These are phyloP conservation scores for Drosophila asahinai DNA, from an alignment of 1,140 invertebrate species.

Conservation along the genomic window DNA sequence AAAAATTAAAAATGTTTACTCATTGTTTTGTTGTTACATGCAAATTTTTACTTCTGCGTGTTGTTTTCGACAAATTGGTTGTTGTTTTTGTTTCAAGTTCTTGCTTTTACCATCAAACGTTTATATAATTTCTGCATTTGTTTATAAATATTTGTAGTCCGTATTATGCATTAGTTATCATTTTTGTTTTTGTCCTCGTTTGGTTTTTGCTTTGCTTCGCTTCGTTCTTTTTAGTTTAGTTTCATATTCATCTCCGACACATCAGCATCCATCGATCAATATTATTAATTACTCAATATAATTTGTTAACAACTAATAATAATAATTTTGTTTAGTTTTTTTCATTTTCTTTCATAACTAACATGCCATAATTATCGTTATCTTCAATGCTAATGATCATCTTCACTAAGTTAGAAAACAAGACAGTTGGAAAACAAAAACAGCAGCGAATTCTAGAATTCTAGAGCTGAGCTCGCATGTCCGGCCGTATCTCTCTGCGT, in stretches of 20 bases:
- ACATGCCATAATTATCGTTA: conserved; percentile 78
- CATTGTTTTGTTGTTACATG: conserved; percentile 74
- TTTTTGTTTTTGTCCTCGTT: conserved; percentile 51
- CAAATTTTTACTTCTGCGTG: conserved; percentile 71
- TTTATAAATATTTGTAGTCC: conserved; percentile 78
- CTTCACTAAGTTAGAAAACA: conserved; percentile 66
- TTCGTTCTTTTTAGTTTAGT: conserved; percentile 60
- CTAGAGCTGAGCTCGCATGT: conserved; percentile 25
- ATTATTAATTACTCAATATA: conserved; percentile 82
- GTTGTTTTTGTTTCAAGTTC: conserved; percentile 58
- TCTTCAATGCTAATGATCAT: conserved; percentile 75
- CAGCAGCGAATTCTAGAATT: conserved; percentile 56
- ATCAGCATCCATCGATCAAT: conserved; percentile 74
- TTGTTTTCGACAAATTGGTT: conserved; percentile 73
- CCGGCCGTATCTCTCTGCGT: conserved; percentile 37
- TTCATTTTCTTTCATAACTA: conserved; percentile 73
- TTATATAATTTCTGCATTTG: conserved; percentile 74
- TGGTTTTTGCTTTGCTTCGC: conserved; percentile 51
- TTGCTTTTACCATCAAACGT: conserved; percentile 64
- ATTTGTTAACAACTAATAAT: conserved; percentile 84
- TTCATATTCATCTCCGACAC: conserved; percentile 61
- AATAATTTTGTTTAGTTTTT: conserved; percentile 80
- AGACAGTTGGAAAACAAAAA: conserved; percentile 65
- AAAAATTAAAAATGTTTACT: conserved; percentile 84
- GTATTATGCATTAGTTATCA: conserved; percentile 65